Evolutionary conservation across 2,888 invertebrate genomes (phyloP).

Genomic region (Lamellibrachia satsuma): DNA sequence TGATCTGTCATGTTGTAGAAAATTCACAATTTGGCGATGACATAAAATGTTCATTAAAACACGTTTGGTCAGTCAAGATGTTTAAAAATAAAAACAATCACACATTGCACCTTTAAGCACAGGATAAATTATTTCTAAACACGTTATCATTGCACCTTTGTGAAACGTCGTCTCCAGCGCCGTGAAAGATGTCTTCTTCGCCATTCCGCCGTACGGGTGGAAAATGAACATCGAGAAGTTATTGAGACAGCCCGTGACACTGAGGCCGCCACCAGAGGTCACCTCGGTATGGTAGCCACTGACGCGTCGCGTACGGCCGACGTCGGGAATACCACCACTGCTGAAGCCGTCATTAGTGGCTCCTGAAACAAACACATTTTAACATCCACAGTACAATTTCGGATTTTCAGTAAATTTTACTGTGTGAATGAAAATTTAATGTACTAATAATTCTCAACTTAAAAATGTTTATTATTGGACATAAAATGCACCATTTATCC

Average conservation of each 20-base stretch:
- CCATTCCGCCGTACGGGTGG: conserved; percentile 90
- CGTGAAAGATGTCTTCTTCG: conserved; percentile 38
- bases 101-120: no score
- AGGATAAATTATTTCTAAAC: no score
- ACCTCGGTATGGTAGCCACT: conserved; percentile 27
- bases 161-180: conserved; percentile 39
- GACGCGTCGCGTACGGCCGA: not conserved
- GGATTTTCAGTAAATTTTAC: no score
- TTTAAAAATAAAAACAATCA: no score
- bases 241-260: conserved; percentile 94
- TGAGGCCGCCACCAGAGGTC: conserved; percentile 73
- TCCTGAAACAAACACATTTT: not conserved
- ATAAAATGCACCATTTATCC: no score
- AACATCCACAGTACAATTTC: not conserved
- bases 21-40: no score
- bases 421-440: no score
- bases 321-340: conserved; percentile 23
- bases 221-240: conserved; percentile 98
- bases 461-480: no score
- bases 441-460: no score
- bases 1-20: no score
- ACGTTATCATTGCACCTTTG: conserved; percentile 22
- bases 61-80: no score
- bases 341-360: conserved; percentile 20
- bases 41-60: no score